Percentiles rank a stretch among this genome's conserved stretches.
Conservation (phyloP, 2,888 invertebrate genomes). For the Cephus rjabovi region DNA sequence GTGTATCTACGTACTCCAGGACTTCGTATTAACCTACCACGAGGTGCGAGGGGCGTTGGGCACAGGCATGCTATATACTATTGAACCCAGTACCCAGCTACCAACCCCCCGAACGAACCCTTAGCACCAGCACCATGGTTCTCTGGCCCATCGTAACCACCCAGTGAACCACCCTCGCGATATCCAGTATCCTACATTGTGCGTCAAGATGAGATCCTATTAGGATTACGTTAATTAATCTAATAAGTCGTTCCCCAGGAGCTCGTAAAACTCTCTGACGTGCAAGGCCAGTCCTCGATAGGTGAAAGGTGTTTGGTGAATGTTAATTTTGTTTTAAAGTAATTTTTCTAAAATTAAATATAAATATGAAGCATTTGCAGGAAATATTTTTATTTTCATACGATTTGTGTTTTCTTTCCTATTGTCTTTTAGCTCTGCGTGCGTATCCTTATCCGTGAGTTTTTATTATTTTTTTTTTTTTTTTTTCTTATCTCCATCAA, state of each 20-base stretch:
- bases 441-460: neutral
- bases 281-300: neutral
- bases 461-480: neutral
- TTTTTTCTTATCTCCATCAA: neutral
- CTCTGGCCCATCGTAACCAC: conserved; percentile 30
- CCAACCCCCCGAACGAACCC: neutral
- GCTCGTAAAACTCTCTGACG: conserved; percentile 1
- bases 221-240: conserved; percentile 63
- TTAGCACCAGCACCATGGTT: conserved; percentile 1
- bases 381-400: neutral
- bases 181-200: conserved; percentile 58
- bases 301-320: neutral
- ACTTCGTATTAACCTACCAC: neutral
- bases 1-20: neutral
- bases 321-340: neutral
- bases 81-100: conserved; percentile 30
- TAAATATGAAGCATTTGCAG: too few relatives aligned
- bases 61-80: conserved; percentile 35
- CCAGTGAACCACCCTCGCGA: conserved; percentile 45
- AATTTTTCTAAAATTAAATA: neutral
- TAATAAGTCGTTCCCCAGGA: conserved; percentile 45
- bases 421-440: neutral
- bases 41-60: neutral
- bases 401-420: neutral
- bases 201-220: conserved; percentile 61